Conservation (phyloP, 2,113 vertebrate species). For the Spermophilus dauricus region DNA sequence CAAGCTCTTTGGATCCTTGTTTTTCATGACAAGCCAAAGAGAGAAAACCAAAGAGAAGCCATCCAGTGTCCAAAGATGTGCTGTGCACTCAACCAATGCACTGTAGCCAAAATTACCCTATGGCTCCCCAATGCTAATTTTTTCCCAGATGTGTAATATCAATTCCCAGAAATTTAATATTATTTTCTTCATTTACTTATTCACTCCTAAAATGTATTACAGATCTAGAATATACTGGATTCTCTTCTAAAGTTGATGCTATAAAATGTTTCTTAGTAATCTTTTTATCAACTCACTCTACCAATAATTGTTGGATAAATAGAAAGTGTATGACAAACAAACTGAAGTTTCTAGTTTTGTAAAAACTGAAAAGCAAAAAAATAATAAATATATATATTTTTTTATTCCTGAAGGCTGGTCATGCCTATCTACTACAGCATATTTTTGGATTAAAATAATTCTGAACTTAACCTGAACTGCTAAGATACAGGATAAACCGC, state of each 20-base stretch:
- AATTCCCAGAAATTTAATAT: constrained; percentile 20
- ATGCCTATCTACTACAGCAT: not conserved
- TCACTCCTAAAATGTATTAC: constrained; percentile 29
- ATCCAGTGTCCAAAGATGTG: not conserved
- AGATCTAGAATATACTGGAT: not conserved
- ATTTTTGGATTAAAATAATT: constrained; percentile 18
- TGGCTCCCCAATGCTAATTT: not conserved
- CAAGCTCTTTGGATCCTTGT: not conserved
- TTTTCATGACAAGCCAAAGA: not conserved
- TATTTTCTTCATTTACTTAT: not conserved
- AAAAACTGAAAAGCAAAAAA: constrained; percentile 18
- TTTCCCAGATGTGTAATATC: not conserved
- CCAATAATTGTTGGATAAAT: constrained; percentile 14
- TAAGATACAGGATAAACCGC: constrained; percentile 46
- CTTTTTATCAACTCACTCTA: constrained; percentile 14
- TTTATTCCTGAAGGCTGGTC: not conserved
- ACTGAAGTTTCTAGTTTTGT: not conserved
- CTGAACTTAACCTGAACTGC: not conserved
- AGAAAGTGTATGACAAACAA: constrained; percentile 17
- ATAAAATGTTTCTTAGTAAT: not conserved
- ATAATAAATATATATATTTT: not conserved
- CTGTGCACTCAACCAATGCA: not conserved
- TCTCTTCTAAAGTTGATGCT: constrained; percentile 9
- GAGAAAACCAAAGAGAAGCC: not conserved
- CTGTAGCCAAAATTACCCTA: not conserved